Evolutionary conservation across 35 echinoderm and acorn worm genomes (phyloP), one percentile per base, ranked within the genome.

Genomic region (Anneissia japonica): DNA sequence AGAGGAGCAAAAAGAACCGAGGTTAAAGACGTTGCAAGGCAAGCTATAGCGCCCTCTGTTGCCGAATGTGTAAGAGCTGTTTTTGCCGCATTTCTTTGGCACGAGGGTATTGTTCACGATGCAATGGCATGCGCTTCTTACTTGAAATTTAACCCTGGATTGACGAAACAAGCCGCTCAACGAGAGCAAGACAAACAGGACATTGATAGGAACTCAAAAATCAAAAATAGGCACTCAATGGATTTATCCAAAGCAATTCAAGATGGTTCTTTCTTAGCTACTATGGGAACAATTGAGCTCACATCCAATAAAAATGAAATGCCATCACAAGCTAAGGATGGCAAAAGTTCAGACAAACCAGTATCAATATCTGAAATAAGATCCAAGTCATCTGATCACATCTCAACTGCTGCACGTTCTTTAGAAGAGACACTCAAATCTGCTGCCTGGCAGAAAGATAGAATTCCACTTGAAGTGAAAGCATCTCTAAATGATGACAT

Each of bases 41-140:
- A 89, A 23, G 96, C 96, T 4, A 82, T 99, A 39, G 92, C 96
- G 33, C 91, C 96, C 0, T 99, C 96, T 13, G 96, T 99, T 40
- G 93, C 92, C 36, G 96, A 99, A 43, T 99, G 96, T 79, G 92
- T 86, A 16, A 81, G 92, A 37, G 88, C 89, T 35, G 92, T 94
- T 14, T 94, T 99, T 81, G 96, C 92, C 26, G 91, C 96, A 14
- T 99, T 99, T 76, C 73, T 99, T 78, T 94, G 91, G 96, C 96
- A 99, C 46, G 96, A 94, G 64, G 92, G 92, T 74, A 46, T 94
- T 16, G 92, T 94, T 21, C 92, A 94, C 35, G 92, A 99, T 87
- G 92, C 92, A 73, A 99, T 99, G 96, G 96, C 96, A 12, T 99
- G 96, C 74, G 96, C 96, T 31, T 99, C 96, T 14, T 97, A 89